Evolutionary conservation across 2,888 invertebrate species (phyloP).

Genomic region (Melitaea athalia): DNA sequence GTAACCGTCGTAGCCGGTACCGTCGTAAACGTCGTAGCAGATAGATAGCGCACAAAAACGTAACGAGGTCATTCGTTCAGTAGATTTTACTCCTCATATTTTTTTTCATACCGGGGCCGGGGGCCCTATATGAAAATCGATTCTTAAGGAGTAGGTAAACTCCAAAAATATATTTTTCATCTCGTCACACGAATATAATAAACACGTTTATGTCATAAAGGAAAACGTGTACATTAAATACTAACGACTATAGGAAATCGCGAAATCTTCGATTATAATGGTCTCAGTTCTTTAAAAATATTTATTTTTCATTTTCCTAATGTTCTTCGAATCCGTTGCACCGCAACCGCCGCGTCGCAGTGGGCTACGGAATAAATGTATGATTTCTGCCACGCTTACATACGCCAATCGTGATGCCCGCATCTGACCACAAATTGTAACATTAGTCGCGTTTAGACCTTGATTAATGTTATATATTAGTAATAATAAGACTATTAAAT

Average conservation of each 20-base stretch:
- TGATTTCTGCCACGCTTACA: conserved; percentile 34
- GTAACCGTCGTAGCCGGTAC: too few species aligned
- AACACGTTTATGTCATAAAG: background rate
- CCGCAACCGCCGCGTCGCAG: conserved; percentile 26
- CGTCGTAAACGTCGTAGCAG: too few species aligned
- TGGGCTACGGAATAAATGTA: conserved; percentile 28
- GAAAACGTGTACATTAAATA: background rate
- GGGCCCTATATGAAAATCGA: too few species aligned
- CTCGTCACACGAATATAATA: background rate
- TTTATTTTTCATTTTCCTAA: background rate
- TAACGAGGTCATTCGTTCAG: too few species aligned
- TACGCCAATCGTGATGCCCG: conserved; percentile 37
- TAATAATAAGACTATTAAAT: conserved; percentile 20
- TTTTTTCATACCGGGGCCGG: too few species aligned
- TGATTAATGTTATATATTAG: conserved; percentile 31
- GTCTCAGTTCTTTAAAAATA: background rate
- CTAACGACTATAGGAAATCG: background rate
- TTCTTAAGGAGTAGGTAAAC: too few species aligned
- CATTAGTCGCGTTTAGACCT: conserved; percentile 31
- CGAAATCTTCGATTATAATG: background rate
- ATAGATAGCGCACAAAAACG: too few species aligned
- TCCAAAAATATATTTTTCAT: conserved; percentile 3
- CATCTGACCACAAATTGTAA: conserved; percentile 40
- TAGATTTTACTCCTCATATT: too few species aligned
- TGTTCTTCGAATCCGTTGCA: conserved; percentile 13